Base-by-base conservation (phyloP, 30 jellyfish, hydroid and myxozoan species). In the Aurelia sp. region DNA sequence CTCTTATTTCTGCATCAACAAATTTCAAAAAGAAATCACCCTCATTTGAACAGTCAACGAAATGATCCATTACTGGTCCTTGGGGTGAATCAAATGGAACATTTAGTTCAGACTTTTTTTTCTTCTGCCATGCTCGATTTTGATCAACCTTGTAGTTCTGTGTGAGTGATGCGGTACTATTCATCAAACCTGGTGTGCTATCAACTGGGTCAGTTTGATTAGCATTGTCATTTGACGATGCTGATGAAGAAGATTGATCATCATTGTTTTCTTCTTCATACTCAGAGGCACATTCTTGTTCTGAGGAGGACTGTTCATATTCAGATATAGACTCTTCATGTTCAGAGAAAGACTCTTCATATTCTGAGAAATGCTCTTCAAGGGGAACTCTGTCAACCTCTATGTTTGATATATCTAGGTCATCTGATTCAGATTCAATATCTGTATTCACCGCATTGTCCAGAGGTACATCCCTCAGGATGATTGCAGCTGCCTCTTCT, bases 131-230 rank as follows among this genome's bases (percentile, higher is more conserved):
- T 27, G 33, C 33, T 27, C 33, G 33, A 27, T 27, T 33, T 59
- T 78, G 88, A 40, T 78, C 88, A 38, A 60, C 82, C 58, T 78
- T 60, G 62, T 78, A 78, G 48, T 55, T 31, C 81, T 78, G 79
- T 67, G 38, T 67, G 61, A 24, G 52, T 15, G 79, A 9, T 9
- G 58, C 9, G 44, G 79, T 11, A 67, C n/a, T 67, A 18, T 67
- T 24, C 79, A 67, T 67, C 79, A 35, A 24, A 35, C 58, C 79
- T 15, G 3, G 15, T 67, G 79, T 67, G 58, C 58, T 35, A 11
- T 67, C 79, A 15, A 57, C 58, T 15, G 27, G 18, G 61, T 67
- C 79, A 67, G 58, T 24, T 15, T 67, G 60, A 67, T 67, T 18
- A 67, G 18, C n/a, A 11, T 17, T 67, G 52, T 67, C 58, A 41